These are phyloP conservation scores for Globia sparganii DNA, from an alignment of 2,888 invertebrate species.

Conservation along the genomic window DNA sequence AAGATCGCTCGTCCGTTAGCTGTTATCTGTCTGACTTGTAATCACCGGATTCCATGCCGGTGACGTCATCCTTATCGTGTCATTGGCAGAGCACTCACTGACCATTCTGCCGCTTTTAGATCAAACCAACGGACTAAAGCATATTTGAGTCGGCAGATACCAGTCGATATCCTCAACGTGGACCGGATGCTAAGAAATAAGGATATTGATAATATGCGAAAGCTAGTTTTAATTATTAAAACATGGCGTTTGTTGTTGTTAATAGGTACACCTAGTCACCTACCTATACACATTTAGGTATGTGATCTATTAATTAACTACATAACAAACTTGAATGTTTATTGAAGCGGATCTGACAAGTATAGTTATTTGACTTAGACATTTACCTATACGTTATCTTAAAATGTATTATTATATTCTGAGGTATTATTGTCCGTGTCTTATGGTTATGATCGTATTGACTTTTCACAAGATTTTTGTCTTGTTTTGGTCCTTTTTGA, in stretches of 20 bases:
- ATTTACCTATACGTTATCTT: constrained; percentile 18
- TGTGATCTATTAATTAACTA: background rate
- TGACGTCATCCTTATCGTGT: constrained; percentile 35
- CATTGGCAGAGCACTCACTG: background rate
- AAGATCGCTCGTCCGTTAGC: background rate
- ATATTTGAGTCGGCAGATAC: background rate
- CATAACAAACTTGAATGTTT: constrained; percentile 13
- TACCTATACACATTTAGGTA: background rate
- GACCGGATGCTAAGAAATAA: background rate
- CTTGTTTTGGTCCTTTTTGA: constrained; percentile 6
- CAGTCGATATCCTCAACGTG: background rate
- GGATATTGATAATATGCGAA: constrained; percentile 2
- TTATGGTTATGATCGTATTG: background rate
- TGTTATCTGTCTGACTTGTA: constrained; percentile 36
- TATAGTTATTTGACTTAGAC: background rate
- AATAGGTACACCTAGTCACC: background rate
- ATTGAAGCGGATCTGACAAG: constrained; percentile 3
- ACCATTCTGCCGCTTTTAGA: constrained; percentile 3
- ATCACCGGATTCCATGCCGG: background rate
- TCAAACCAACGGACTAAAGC: background rate
- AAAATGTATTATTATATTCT: background rate
- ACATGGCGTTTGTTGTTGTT: constrained; percentile 6
- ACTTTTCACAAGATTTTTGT: background rate
- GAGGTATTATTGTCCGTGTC: background rate
- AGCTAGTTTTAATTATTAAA: constrained; percentile 10